Evolutionary conservation across 2,888 invertebrate genomes (phyloP), one percentile per base, ranked within the genome.

Genomic region (Corbicula japonica): DNA sequence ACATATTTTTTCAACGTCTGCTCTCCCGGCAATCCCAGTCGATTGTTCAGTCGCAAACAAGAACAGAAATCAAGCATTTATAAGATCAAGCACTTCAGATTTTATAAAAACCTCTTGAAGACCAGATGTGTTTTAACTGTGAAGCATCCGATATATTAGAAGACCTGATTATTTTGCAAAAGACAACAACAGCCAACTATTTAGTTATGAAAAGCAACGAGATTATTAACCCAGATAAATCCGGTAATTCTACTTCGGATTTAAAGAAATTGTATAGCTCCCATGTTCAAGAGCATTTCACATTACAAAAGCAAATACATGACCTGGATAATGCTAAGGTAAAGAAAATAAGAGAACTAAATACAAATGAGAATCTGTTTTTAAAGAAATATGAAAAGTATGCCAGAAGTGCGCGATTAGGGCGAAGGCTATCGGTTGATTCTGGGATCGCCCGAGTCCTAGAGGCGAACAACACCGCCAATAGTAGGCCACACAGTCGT

Each of bases 311-410:
- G 52, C 76, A 80, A 28, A 76, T 74, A 46, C 54, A 70, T 1
- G 79, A 63, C 26, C 15, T 83, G 8, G 76, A 83, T 34, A 18
- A 26, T 1, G 79, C 76, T 5, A 83, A 76, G 32, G 12, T 50
- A 6, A 73, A 63, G 10, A 60, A 63, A 54, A 26, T 79, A 12
- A 65, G 65, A 32, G 58, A 76, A 56, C 46, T 76, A 28, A 72
- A 62, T 34, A 38, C 30, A 21, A 52, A 62, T 15, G 72, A 80
- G 50, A 61, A 62, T 0, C 1, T 32, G 26, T 76, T 80, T 58
- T 50, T 80, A 28, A 46, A 38, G n/a, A 80, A 80, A 58, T 75
- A 80, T 32, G 46, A 75, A 23, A 80, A 76, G 52, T 72, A 80
- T 48, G 30, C 62, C 2, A 41, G 21, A 10, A 15, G 44, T n/a